Base-by-base conservation (phyloP, 2,888 invertebrate genomes). In the Phaonia tiefii region DNA sequence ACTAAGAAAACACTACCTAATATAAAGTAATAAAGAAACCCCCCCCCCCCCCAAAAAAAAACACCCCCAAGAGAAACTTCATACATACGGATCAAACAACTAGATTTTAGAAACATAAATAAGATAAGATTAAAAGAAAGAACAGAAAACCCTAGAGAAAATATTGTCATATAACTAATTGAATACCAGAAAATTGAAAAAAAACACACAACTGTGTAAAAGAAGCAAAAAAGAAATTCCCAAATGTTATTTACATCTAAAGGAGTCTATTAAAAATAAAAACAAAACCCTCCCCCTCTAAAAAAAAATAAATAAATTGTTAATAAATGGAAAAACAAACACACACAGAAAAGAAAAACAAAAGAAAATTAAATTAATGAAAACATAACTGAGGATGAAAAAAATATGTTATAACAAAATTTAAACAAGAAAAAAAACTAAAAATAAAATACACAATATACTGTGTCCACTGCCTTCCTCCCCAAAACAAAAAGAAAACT, bases 391-490 rank as follows among this genome's bases (percentile, higher is more conserved):
- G 70, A 58, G 54, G 71, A 46, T 51, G 74, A 58, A 17, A 66
- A 54, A 31, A 31, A 31, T 31, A 31, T 31, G 31, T 31, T 31
- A 31, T 31, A 31, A 31, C 31, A 31, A 31, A 31, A 31, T 31
- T 31, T 5, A 31, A 31, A 31, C 31, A 31, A 65, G 37, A 76
- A 26, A 15, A 73, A 20, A 67, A 15, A 58, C 37, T 31, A 10
- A 60, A 31, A 37, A 39, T 44, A 56, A 56, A n/a, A 56, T 1
- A 77, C 72, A 81, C 63, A 81, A 67, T 67, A 75, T 78, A 81
- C 67, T 75, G 75, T 78, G 81, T 81, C 67, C 81, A 78, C 78
- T 78, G 78, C 81, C 78, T 81, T 78, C 81, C 81, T 77, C 78
- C 78, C 75, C 56, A 44, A 75, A 79, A 75, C 15, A 72, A 67